Evolutionary conservation across 2,797 vertebrate species (phyloP), one percentile per base, ranked within the genome.

Genomic region (Liasis olivaceus): DNA sequence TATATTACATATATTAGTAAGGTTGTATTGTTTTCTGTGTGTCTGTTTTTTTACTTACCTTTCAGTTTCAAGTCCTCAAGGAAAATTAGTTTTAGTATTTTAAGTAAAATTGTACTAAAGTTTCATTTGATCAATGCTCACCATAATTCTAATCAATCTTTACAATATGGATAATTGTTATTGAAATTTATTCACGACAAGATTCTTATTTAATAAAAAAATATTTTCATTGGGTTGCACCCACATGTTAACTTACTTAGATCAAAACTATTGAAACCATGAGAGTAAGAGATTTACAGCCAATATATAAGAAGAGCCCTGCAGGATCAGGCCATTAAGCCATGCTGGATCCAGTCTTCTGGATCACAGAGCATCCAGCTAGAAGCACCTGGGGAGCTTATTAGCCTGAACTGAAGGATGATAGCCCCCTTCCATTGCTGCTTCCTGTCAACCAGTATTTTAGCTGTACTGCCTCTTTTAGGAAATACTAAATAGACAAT

Each of bases 11-110:
- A 69, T 87, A 31, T 15, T 88, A 92, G 58, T 87, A 42, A 91
- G 88, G 14, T 8, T 64, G 3, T 64, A 0, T 91, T 91, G 89
- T 91, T 89, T 64, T 91, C n/a, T 62, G 51, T 89, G 91, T 93
- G 31, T 92, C 92, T 92, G 60, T 8, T 88, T 96, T 93, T 94
- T 1, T 90, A 93, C 95, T 89, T n/a, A 92, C 13, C 63, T 92
- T 93, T 94, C 94, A 94, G 91, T 94, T 95, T 96, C 92, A 95
- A 85, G 58, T 94, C 77, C 90, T 94, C 87, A 95, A 93, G 94
- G 93, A 96, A 95, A 94, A 95, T 92, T 90, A 90, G 26, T 90
- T 93, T 51, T 8, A 5, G 1, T 66, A 89, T 6, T 92, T 94
- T 77, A 26, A 42, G n/a, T 84, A 92, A 89, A n/a, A 84, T 69